These are phyloP conservation scores for Stegophylla sp. DNA, from an alignment of 2,888 invertebrate genomes.

Conservation along the genomic window DNA sequence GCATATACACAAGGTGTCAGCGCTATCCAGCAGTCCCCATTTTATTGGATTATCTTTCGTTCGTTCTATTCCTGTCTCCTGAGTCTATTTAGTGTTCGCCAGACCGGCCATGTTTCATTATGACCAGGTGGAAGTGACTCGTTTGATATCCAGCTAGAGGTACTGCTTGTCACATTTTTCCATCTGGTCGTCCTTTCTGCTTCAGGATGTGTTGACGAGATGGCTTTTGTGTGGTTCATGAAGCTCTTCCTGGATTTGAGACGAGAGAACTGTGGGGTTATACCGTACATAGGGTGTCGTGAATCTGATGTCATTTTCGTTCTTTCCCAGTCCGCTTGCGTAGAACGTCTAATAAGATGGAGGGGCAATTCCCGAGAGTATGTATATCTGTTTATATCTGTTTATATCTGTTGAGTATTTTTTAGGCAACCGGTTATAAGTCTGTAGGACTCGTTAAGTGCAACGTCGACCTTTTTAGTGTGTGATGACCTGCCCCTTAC, in stretches of 20 bases:
- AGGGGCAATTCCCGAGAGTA: background rate
- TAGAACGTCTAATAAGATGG: no score
- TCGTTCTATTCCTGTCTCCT: conserved; percentile 42
- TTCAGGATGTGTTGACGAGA: no score
- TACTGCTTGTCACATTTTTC: no score
- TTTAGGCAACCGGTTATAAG: conserved; percentile 56
- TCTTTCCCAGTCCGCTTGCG: conserved; percentile 10
- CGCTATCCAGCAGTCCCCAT: conserved; percentile 15
- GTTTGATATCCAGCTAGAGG: no score
- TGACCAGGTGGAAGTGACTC: no score
- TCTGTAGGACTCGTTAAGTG: conserved; percentile 46
- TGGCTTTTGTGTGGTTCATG: no score
- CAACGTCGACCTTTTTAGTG: conserved; percentile 52
- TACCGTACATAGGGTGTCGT: conserved; percentile 8
- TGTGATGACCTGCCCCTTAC: conserved; percentile 56
- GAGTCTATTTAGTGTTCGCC: conserved; percentile 26
- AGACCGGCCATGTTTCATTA: no score
- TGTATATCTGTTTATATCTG: conserved; percentile 54
- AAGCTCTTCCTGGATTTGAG: no score
- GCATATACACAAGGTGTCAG: conserved; percentile 10
- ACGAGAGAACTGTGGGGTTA: conserved; percentile 11
- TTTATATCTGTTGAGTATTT: no score
- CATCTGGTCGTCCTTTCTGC: no score
- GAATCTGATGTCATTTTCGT: conserved; percentile 14
- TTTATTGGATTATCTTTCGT: conserved; percentile 23